Conservation (phyloP, 1,140 invertebrate genomes). For the Drosophila miranda region DNA sequence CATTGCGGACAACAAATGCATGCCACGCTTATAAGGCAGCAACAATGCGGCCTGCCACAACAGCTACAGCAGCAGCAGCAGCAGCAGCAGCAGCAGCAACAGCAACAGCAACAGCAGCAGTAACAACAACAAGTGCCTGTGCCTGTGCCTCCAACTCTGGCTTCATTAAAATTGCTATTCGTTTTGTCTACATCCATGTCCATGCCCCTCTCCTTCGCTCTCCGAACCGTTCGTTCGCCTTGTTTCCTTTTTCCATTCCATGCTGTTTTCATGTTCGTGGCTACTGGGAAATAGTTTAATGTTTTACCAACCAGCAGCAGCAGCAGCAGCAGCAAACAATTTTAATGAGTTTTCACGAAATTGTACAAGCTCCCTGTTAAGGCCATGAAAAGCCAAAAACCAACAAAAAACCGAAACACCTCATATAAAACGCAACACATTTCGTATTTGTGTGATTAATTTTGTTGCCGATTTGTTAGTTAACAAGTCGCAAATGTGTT, state of each 20-base stretch:
- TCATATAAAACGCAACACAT: slow-evolving; percentile 43
- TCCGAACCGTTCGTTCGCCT: slow-evolving; percentile 24
- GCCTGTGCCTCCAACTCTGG: slow-evolving; percentile 51
- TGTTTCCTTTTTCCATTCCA: slow-evolving; percentile 45
- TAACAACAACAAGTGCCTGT: slow-evolving; percentile 49
- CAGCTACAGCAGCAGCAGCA: slow-evolving; percentile 36
- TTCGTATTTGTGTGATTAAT: slow-evolving; percentile 59
- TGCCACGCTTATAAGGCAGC: slow-evolving; percentile 71
- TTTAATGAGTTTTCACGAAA: slow-evolving; percentile 77
- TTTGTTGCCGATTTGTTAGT: slow-evolving; percentile 56
- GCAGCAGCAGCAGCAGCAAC: slow-evolving; percentile 28
- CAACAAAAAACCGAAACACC: slow-evolving; percentile 30
- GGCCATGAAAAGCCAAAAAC: slow-evolving; percentile 35
- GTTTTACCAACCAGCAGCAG: slow-evolving; percentile 29
- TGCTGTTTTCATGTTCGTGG: slow-evolving; percentile 39
- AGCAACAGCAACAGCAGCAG: slow-evolving; percentile 38
- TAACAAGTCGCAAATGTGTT: slow-evolving; percentile 50
- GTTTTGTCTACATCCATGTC: slow-evolving; percentile 43
- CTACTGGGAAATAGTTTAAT: slow-evolving; percentile 43
- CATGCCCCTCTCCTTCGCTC: slow-evolving; percentile 49
- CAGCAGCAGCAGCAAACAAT: slow-evolving; percentile 26
- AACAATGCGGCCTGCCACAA: slow-evolving; percentile 59
- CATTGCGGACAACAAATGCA: slow-evolving; percentile 71
- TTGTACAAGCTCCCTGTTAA: slow-evolving; percentile 63
- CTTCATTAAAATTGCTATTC: slow-evolving; percentile 77